These are phyloP conservation scores for Meloidogyne hapla DNA, from an alignment of 1,140 invertebrate genomes.

Conservation along the genomic window DNA sequence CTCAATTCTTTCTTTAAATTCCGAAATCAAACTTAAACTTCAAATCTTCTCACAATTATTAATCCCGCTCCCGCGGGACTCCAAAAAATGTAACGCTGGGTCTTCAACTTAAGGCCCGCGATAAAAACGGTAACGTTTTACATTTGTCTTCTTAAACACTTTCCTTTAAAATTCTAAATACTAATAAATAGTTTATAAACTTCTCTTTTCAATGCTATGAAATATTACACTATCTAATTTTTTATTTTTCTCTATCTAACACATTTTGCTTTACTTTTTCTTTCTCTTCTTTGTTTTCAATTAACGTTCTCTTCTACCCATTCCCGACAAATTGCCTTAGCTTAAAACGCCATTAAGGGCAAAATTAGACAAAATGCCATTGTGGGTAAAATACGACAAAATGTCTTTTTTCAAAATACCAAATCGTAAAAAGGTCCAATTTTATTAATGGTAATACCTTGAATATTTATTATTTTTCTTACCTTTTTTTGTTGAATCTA, in stretches of 20 bases:
- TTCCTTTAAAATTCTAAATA: neutral
- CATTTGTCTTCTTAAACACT: neutral
- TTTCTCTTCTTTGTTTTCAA: neutral
- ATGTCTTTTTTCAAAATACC: no score
- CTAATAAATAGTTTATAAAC: neutral
- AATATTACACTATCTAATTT: neutral
- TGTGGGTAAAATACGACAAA: no score
- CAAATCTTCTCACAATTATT: no score
- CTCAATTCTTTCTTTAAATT: no score
- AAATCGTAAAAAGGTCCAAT: no score
- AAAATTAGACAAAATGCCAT: neutral
- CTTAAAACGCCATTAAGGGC: neutral
- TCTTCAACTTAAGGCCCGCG: conserved; percentile 1
- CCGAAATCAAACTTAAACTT: no score
- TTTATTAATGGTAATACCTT: no score
- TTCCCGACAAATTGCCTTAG: neutral
- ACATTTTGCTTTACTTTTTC: neutral
- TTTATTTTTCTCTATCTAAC: neutral
- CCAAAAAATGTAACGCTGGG: conserved; percentile 2
- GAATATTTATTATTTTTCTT: no score
- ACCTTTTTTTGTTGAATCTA: neutral
- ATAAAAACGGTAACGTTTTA: neutral
- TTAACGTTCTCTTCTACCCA: neutral
- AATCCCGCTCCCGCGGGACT: neutral
- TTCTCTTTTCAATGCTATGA: neutral